These are phyloP conservation scores for Noctilio leporinus DNA, from an alignment of 2,113 vertebrate species.

Conservation along the genomic window DNA sequence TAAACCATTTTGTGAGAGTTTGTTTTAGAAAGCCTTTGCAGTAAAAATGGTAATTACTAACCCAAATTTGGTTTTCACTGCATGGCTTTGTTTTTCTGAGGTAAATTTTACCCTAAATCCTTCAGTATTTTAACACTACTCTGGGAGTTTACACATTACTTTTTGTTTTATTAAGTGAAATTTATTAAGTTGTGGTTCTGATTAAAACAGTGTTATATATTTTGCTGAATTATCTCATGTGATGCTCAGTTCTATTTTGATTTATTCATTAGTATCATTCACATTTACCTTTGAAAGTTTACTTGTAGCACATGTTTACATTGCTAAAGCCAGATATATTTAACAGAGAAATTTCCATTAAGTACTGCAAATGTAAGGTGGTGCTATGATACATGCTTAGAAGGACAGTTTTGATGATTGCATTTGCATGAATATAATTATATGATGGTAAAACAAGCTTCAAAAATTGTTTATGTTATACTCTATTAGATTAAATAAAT, in stretches of 20 bases:
- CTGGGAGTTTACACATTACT: constrained; percentile 62
- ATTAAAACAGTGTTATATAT: constrained; percentile 76
- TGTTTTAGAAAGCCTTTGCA: constrained; percentile 45
- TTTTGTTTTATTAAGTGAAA: constrained; percentile 69
- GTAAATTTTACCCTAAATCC: constrained; percentile 53
- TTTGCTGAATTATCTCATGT: constrained; percentile 61
- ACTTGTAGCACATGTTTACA: constrained; percentile 77
- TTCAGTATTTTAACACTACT: constrained; percentile 73
- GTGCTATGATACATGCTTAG: constrained; percentile 58
- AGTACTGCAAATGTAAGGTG: constrained; percentile 35
- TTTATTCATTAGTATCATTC: constrained; percentile 66
- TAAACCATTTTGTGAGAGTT: not conserved
- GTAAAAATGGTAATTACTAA: constrained; percentile 41
- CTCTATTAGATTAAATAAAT: constrained; percentile 51
- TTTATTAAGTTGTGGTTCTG: constrained; percentile 69
- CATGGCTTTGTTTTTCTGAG: constrained; percentile 25
- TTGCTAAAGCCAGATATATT: constrained; percentile 59
- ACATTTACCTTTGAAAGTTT: constrained; percentile 76
- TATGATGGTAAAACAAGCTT: constrained; percentile 13
- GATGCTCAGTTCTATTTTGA: constrained; percentile 57
- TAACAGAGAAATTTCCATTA: constrained; percentile 56
- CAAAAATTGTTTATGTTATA: constrained; percentile 53
- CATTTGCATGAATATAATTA: constrained; percentile 51
- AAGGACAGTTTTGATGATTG: constrained; percentile 31
- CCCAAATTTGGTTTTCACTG: constrained; percentile 48